Percentiles rank a stretch among this genome's conserved stretches.
These are phyloP conservation scores for Verasper variegatus DNA, from an alignment of 2,113 vertebrate species.

Conservation along the genomic window DNA sequence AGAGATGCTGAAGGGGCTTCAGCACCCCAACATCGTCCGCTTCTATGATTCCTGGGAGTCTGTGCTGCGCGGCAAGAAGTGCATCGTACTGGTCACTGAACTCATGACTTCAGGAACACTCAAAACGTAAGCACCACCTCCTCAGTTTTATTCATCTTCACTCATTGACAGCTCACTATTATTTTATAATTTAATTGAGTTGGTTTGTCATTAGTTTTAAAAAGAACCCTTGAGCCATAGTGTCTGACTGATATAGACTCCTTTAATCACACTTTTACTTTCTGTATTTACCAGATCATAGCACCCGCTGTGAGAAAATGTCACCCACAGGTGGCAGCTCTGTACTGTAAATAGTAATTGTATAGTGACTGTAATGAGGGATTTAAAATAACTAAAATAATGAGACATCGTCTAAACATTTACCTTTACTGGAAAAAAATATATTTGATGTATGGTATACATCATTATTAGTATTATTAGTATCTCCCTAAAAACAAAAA, in stretches of 20 bases:
- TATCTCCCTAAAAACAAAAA: too few relatives aligned
- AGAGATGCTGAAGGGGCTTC: slow-evolving; percentile 94
- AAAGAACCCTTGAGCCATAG: not conserved
- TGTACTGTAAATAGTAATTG: too few relatives aligned
- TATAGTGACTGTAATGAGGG: too few relatives aligned
- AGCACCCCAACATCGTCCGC: slow-evolving; percentile 95
- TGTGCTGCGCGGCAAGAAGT: slow-evolving; percentile 90
- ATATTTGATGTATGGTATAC: too few relatives aligned
- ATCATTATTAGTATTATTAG: too few relatives aligned
- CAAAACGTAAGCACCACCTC: slow-evolving; percentile 86
- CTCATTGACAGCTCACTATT: not conserved
- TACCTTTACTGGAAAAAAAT: too few relatives aligned
- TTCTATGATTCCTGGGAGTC: slow-evolving; percentile 98
- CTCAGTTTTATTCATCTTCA: not conserved
- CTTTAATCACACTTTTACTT: not conserved
- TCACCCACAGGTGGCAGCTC: too few relatives aligned
- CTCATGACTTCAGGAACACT: slow-evolving; percentile 97
- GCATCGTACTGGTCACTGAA: slow-evolving; percentile 95
- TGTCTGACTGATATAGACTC: not conserved
- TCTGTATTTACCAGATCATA: not conserved
- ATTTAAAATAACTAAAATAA: too few relatives aligned
- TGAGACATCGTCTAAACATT: too few relatives aligned
- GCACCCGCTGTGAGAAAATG: too few relatives aligned
- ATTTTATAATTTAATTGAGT: not conserved
- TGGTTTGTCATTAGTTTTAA: not conserved